Percentiles rank a stretch among this genome's conserved stretches.
These are phyloP conservation scores for Ectemnius cavifrons DNA, from an alignment of 2,888 invertebrate species.

Conservation along the genomic window DNA sequence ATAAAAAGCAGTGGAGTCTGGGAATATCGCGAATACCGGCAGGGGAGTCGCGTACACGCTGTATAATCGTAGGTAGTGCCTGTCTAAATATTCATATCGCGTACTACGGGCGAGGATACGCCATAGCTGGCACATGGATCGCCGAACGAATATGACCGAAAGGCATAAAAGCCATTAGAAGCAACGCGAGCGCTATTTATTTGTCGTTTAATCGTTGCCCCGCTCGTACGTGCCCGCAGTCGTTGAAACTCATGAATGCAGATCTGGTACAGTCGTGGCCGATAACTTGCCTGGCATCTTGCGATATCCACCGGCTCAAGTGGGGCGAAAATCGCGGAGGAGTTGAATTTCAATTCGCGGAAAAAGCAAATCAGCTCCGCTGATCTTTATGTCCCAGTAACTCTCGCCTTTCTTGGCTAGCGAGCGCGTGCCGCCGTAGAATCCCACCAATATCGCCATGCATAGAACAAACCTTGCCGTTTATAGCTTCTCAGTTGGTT, in stretches of 20 bases:
- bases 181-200: constrained; percentile 53
- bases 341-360: neutral
- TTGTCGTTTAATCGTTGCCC: constrained; percentile 52
- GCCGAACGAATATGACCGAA: constrained; percentile 53
- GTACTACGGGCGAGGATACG: constrained; percentile 45
- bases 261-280: neutral
- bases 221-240: constrained; percentile 33
- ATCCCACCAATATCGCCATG: too few relatives aligned
- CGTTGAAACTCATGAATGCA: constrained; percentile 27
- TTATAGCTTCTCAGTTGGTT: too few relatives aligned
- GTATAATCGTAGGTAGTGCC: constrained; percentile 41
- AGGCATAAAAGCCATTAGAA: constrained; percentile 57
- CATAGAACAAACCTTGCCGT: too few relatives aligned
- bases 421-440: neutral
- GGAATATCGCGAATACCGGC: constrained; percentile 25
- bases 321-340: constrained; percentile 1
- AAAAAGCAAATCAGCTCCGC: constrained; percentile 1
- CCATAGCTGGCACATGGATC: constrained; percentile 52
- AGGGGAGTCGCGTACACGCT: constrained; percentile 17
- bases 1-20: constrained; percentile 24
- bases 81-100: constrained; percentile 60
- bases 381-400: constrained; percentile 5
- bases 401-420: neutral
- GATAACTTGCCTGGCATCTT: constrained; percentile 13
- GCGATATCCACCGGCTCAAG: neutral